Evolutionary conservation across 2,888 invertebrate genomes (phyloP), one percentile per base, ranked within the genome.

Genomic region (Acholoe squamosa): DNA sequence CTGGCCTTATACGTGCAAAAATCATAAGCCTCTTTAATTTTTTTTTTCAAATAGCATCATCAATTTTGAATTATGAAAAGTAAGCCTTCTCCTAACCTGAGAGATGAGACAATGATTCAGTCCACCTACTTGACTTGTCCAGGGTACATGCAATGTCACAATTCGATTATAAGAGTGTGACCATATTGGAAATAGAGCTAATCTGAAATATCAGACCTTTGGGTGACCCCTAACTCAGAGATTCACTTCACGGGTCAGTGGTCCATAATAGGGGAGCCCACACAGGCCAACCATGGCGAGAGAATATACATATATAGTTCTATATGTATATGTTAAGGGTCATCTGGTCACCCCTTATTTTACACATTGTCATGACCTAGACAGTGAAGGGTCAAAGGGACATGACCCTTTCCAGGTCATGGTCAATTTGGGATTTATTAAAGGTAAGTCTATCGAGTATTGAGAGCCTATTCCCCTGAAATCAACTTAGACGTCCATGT

Each of bases 161-260:
- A 61, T n/a, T 61, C 61, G 19, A 61, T 61, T 61, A 7, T 61
- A 61, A n/a, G n/a, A n/a, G n/a, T 61, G n/a, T 61, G 61, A 3
- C n/a, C 22, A 61, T 61, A 61, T 61, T 61, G 61, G 43, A 61
- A 61, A 61, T 71, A 28, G 25, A 71, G 71, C 28, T 28, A 14
- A 28, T 71, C 19, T 61, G 3, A 71, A 71, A 71, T 71, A 71
- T 25, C 71, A 71, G 71, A 71, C 71, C 71, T 71, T 71, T 71
- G 28, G 5, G 28, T 71, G 71, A 71, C 71, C 71, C 31, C 71
- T 71, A 28, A 71, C 71, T 28, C 28, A 14, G 61, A 14, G 28
- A 25, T 71, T 22, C 14, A 25, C 28, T 22, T 71, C 71, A 71
- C 28, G 71, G 71, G 71, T 71, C 71, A 71, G 28, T 71, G 71